phyloP scores from a whole-genome alignment of 2,888 invertebrate genomes.

The Ophion slaviceki region DNA sequence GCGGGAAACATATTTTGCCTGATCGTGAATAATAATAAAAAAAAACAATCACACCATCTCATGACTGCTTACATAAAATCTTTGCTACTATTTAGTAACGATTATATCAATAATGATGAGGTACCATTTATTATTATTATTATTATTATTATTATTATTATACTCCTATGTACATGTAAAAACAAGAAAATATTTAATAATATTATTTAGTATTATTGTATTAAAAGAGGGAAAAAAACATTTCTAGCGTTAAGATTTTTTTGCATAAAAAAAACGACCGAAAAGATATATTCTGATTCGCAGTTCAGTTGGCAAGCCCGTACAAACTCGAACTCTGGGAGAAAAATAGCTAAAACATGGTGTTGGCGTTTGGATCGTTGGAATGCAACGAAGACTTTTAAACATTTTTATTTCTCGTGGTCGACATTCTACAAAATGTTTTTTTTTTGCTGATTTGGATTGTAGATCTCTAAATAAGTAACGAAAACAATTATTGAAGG shows the following conservation, averaged over 20 bases:
- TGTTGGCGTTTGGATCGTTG: not conserved
- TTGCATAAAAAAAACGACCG: constrained; percentile 36
- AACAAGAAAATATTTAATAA: constrained; percentile 78
- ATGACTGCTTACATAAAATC: constrained; percentile 78
- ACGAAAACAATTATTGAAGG: not conserved
- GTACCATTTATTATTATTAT: constrained; percentile 68
- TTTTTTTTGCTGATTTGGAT: not conserved
- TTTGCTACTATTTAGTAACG: constrained; percentile 76
- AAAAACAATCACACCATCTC: constrained; percentile 60
- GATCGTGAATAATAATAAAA: constrained; percentile 31
- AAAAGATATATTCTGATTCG: constrained; percentile 8
- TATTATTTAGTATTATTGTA: constrained; percentile 78
- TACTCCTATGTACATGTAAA: constrained; percentile 78
- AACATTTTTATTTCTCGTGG: not conserved
- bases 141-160: constrained; percentile 75
- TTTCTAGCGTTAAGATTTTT: constrained; percentile 47
- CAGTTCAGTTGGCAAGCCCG: constrained; percentile 2
- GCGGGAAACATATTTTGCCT: constrained; percentile 9
- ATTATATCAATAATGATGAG: constrained; percentile 74
- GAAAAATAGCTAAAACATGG: not conserved
- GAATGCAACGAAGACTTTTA: not conserved
- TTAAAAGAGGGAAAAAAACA: constrained; percentile 62
- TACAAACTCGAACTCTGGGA: not conserved
- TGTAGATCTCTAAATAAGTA: not conserved
- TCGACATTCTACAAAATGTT: not conserved